Percentiles rank a stretch among this genome's conserved stretches.
phyloP scores from a whole-genome alignment of 2,888 invertebrate species.

The Pachydiplax longipennis region DNA sequence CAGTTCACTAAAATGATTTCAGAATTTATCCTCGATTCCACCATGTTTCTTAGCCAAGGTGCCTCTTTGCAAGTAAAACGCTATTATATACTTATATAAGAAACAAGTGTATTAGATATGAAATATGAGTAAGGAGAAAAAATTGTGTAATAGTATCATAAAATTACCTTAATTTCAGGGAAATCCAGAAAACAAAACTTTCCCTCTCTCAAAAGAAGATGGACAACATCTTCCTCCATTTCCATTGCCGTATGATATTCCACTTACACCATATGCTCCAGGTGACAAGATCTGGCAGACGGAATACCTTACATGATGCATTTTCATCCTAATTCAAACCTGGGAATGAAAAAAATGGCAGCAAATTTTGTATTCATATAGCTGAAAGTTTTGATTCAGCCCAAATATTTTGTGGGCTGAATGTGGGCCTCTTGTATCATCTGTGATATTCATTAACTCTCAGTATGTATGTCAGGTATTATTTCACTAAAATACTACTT shows the following conservation, averaged over 20 bases:
- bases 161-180: not conserved
- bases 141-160: not conserved
- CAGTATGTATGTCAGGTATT: too few relatives aligned
- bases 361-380: too few relatives aligned
- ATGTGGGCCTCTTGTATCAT: too few relatives aligned
- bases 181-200: constrained; percentile 69
- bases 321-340: not conserved
- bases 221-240: constrained; percentile 58
- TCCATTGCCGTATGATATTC: constrained; percentile 84
- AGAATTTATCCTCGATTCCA: not conserved
- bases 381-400: too few relatives aligned
- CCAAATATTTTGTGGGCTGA: too few relatives aligned
- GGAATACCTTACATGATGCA: constrained; percentile 50
- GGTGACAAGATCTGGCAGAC: constrained; percentile 63
- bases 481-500: too few relatives aligned
- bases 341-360: too few relatives aligned
- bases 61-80: not conserved
- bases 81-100: not conserved
- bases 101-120: too few relatives aligned
- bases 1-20: not conserved
- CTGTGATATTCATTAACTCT: too few relatives aligned
- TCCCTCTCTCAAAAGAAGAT: constrained; percentile 61
- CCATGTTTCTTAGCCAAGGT: not conserved
- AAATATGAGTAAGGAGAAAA: too few relatives aligned
- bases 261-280: constrained; percentile 73